phyloP scores from a whole-genome alignment of 64 coral and sea anemone species.

The Exaiptasia diaphana region DNA sequence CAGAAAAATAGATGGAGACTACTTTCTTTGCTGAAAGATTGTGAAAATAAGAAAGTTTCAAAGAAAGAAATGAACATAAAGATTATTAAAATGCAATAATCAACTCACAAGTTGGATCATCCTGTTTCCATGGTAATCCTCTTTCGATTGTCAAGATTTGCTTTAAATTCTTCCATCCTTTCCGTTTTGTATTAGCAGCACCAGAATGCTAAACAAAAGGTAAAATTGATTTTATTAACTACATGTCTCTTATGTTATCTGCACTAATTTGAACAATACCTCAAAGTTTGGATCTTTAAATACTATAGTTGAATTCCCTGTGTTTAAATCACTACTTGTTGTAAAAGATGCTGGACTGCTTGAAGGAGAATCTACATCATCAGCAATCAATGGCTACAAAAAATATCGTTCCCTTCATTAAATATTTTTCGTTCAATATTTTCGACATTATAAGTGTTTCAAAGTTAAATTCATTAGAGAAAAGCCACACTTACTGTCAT shows the following conservation, averaged over 20 bases:
- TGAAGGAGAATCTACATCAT: conserved; percentile 81
- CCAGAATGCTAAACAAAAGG: conserved; percentile 83
- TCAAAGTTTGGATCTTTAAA: conserved; percentile 95
- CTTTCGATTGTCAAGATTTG: conserved; percentile 88
- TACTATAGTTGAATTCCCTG: neutral
- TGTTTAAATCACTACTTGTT: neutral
- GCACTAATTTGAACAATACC: neutral
- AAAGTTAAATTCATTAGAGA: too few relatives aligned
- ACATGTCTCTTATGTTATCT: too few relatives aligned
- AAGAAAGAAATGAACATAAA: neutral
- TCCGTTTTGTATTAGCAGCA: conserved; percentile 78
- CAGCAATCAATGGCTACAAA: conserved; percentile 76
- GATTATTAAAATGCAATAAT: neutral
- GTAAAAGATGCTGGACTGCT: conserved; percentile 77
- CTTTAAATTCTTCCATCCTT: conserved; percentile 96
- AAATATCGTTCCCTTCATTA: neutral
- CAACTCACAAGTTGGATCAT: conserved; percentile 96
- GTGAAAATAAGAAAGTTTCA: neutral
- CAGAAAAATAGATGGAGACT: neutral
- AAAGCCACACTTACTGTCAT: conserved; percentile 85
- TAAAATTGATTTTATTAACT: neutral
- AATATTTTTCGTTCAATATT: neutral
- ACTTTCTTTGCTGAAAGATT: neutral
- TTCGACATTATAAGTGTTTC: neutral
- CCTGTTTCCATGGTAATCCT: conserved; percentile 91